Conservation (phyloP, 2,888 invertebrate species). For the Torymus tubicola region DNA sequence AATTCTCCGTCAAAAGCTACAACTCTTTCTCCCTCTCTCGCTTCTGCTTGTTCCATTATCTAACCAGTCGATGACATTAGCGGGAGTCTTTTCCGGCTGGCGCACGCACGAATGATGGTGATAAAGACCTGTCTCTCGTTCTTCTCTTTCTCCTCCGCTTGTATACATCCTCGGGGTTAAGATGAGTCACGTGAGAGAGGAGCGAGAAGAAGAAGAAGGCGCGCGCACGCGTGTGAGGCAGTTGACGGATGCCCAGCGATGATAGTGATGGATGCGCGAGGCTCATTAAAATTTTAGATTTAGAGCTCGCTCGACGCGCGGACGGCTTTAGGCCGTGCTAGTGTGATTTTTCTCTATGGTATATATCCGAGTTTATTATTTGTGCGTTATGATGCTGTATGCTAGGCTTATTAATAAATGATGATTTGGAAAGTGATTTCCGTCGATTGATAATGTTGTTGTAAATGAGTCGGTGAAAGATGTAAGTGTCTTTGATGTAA, state of each 20-base stretch:
- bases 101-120: background rate
- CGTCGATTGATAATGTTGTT: background rate
- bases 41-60: slow-evolving; percentile 15
- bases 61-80: slow-evolving; percentile 6
- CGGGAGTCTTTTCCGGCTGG: slow-evolving; percentile 19
- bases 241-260: slow-evolving; percentile 33
- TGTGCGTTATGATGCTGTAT: background rate
- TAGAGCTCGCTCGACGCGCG: background rate
- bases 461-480: background rate
- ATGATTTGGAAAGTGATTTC: slow-evolving; percentile 14
- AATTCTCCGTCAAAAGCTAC: no score
- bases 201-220: no score
- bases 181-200: slow-evolving; percentile 7
- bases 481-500: no score
- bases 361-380: background rate
- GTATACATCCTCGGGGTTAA: no score
- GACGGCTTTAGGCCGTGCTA: background rate
- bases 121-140: slow-evolving; percentile 15
- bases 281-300: slow-evolving; percentile 48
- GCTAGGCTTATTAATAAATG: background rate
- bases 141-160: background rate
- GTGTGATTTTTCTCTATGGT: background rate
- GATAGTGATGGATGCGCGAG: slow-evolving; percentile 41
- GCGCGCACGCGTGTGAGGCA: background rate
- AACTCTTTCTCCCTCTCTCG: background rate